phyloP scores from a whole-genome alignment of 2,888 invertebrate species.

The Scrobipalpa costella region DNA sequence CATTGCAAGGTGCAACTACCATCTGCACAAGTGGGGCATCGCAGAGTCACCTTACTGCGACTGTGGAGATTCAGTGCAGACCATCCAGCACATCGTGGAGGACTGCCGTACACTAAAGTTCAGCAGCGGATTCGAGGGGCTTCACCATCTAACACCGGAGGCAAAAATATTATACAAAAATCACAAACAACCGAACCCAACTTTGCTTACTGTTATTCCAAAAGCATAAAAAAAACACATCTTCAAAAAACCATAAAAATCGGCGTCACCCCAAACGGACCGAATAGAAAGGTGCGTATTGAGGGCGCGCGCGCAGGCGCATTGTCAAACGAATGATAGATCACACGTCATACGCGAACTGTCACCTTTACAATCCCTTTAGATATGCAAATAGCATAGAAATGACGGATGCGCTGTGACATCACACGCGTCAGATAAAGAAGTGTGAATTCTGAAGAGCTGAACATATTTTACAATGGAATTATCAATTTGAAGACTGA shows the following conservation, averaged over 20 bases:
- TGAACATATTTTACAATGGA: background rate
- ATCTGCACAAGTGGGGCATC: no score
- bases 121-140: no score
- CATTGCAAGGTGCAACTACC: no score
- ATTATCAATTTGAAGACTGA: no score
- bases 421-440: constrained; percentile 16
- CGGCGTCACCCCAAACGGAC: constrained; percentile 16
- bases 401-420: constrained; percentile 49
- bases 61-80: no score
- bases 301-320: constrained; percentile 57
- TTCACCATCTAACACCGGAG: no score
- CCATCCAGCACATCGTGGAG: no score
- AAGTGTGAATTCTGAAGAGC: constrained; percentile 22
- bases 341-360: constrained; percentile 66
- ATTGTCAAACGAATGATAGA: constrained; percentile 74
- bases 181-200: background rate
- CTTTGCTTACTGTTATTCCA: background rate
- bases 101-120: no score
- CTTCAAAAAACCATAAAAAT: constrained; percentile 33
- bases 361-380: constrained; percentile 45
- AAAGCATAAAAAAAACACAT: constrained; percentile 9
- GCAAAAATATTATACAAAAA: no score
- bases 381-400: constrained; percentile 68
- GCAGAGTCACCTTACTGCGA: no score
- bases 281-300: constrained; percentile 31